Percentiles rank a stretch among this genome's conserved stretches.
These are phyloP conservation scores for Tiphia femorata DNA, from an alignment of 2,888 invertebrate genomes.

Conservation along the genomic window DNA sequence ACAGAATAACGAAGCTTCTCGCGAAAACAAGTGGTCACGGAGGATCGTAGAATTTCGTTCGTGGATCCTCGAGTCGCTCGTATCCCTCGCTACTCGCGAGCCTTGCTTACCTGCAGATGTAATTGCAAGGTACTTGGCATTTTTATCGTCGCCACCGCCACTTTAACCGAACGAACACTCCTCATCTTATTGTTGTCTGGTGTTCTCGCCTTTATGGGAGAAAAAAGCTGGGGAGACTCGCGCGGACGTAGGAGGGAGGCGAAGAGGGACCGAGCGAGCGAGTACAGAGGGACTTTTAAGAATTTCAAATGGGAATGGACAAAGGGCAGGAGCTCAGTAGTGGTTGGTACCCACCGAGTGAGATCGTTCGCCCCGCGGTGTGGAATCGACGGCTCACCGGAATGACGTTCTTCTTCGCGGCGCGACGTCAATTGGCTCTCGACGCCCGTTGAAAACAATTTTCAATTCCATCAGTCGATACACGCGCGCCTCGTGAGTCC, in stretches of 20 bases:
- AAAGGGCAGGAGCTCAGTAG: conserved; percentile 57
- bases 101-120: conserved; percentile 54
- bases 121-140: conserved; percentile 64
- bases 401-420: conserved; percentile 37
- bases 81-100: conserved; percentile 45
- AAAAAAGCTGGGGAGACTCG: no score
- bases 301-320: conserved; percentile 61
- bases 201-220: conserved; percentile 58
- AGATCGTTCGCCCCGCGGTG: conserved; percentile 31
- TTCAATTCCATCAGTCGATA: conserved; percentile 45
- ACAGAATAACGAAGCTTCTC: no score
- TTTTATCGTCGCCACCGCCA: conserved; percentile 60
- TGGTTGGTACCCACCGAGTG: no score
- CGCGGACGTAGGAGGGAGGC: conserved; percentile 15
- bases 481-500: conserved; percentile 6
- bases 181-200: conserved; percentile 64
- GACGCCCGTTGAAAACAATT: conserved; percentile 46
- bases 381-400: conserved; percentile 26
- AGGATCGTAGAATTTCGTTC: no score
- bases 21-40: no score
- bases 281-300: conserved; percentile 41
- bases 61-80: conserved; percentile 19
- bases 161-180: conserved; percentile 56
- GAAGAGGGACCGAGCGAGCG: conserved; percentile 3
- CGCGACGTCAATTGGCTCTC: conserved; percentile 38